A percentile compares a stretch with the other conserved stretches of the same genome.
Conservation (phyloP, 2,888 invertebrate genomes). For the Melieria crassipennis region DNA sequence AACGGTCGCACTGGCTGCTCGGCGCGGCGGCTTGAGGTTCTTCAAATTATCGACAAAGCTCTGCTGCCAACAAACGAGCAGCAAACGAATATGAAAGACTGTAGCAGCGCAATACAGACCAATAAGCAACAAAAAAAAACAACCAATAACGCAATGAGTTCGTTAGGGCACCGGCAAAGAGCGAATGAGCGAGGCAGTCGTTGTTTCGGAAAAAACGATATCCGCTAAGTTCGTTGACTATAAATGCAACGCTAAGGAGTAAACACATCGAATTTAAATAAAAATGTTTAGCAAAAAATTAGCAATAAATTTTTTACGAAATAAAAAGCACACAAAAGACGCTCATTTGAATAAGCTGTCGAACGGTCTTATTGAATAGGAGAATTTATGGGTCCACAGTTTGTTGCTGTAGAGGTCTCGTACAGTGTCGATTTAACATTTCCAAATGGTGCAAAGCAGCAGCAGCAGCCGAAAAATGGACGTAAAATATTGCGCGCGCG, state of each 20-base stretch:
- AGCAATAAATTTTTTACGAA: background rate
- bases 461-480: too few species aligned
- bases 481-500: too few species aligned
- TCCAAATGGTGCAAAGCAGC: too few species aligned
- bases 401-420: background rate
- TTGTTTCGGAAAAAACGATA: background rate
- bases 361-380: background rate
- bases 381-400: background rate
- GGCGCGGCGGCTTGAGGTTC: background rate
- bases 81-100: background rate
- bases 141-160: background rate
- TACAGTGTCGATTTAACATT: too few species aligned
- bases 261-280: background rate
- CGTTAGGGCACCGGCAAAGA: background rate
- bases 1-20: background rate
- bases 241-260: background rate
- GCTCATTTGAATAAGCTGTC: background rate
- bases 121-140: background rate
- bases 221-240: constrained; percentile 7
- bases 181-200: background rate
- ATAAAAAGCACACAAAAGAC: too few species aligned
- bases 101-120: background rate
- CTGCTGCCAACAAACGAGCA: background rate
- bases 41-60: too few species aligned
- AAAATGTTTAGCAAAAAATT: background rate